Conservation (phyloP, 2,113 vertebrate species). For the Chloropsis hardwickii region DNA sequence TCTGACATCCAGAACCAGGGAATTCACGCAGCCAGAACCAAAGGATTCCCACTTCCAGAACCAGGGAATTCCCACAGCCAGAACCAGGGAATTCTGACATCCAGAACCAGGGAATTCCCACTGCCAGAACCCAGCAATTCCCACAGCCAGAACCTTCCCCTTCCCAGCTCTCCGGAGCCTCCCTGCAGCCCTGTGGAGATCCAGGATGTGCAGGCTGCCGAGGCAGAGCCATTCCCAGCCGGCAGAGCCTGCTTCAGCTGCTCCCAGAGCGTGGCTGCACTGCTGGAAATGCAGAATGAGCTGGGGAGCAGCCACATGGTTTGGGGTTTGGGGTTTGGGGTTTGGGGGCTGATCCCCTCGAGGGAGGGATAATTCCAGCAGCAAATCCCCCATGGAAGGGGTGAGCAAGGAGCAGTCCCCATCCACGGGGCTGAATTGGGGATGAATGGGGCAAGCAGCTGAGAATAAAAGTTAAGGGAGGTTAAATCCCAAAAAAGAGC, state of each 20-base stretch:
- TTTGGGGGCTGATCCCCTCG: not conserved
- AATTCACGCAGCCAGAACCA: not conserved
- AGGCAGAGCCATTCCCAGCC: not conserved
- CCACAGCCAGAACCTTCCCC: not conserved
- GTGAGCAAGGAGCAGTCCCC: not conserved
- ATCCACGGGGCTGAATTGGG: not conserved
- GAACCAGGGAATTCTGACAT: no score
- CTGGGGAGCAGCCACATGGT: not conserved
- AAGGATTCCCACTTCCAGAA: fast-evolving
- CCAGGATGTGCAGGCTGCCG: fast-evolving
- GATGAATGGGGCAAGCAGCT: not conserved
- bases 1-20: not conserved
- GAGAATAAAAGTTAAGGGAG: not conserved
- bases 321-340: not conserved
- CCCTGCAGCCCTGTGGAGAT: not conserved
- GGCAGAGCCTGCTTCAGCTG: not conserved
- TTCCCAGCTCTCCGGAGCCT: not conserved
- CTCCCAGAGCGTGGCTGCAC: not conserved
- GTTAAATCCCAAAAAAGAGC: not conserved
- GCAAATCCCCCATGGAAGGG: not conserved
- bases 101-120: not conserved
- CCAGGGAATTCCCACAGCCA: not conserved
- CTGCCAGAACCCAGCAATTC: not conserved
- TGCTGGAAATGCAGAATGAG: not conserved
- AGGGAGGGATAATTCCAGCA: not conserved